A percentile compares a stretch with the other conserved stretches of the same genome.
These are phyloP conservation scores for Anguilla megastoma DNA, from an alignment of 2,797 vertebrate genomes.

Conservation along the genomic window DNA sequence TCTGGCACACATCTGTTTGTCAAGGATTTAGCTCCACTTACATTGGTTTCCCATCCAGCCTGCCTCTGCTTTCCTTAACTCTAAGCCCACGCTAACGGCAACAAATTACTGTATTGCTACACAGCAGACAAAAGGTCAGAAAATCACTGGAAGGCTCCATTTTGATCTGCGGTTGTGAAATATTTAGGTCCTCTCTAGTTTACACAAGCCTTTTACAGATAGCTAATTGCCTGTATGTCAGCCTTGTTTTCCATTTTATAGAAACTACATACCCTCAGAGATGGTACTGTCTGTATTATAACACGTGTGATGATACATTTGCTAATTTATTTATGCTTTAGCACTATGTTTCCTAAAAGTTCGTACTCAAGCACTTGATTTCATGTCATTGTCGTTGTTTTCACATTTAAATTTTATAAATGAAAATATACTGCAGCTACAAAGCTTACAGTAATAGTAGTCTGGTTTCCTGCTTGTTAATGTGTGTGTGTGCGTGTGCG, in stretches of 20 bases:
- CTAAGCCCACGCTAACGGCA: constrained; percentile 63
- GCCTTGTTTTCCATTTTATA: background rate
- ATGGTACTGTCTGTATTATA: background rate
- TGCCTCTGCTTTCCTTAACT: constrained; percentile 56
- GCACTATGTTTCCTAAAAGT: background rate
- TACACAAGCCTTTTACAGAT: background rate
- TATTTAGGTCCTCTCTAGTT: background rate
- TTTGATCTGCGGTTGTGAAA: background rate
- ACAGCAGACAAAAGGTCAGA: background rate
- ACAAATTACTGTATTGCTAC: constrained; percentile 57
- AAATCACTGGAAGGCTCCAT: background rate
- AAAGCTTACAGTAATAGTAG: background rate
- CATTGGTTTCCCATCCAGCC: constrained; percentile 64
- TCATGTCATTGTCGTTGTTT: constrained; percentile 24
- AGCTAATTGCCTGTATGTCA: background rate
- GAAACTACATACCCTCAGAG: background rate
- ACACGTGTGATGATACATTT: background rate
- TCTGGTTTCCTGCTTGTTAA: background rate
- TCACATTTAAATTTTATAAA: constrained; percentile 26
- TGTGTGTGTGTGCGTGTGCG: background rate
- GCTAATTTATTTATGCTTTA: background rate
- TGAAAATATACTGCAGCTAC: background rate
- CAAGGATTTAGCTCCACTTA: constrained; percentile 71
- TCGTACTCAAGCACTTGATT: background rate
- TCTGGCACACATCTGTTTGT: constrained; percentile 76